phyloP scores from a whole-genome alignment of 1,140 invertebrate genomes.

The Ips nitidus region DNA sequence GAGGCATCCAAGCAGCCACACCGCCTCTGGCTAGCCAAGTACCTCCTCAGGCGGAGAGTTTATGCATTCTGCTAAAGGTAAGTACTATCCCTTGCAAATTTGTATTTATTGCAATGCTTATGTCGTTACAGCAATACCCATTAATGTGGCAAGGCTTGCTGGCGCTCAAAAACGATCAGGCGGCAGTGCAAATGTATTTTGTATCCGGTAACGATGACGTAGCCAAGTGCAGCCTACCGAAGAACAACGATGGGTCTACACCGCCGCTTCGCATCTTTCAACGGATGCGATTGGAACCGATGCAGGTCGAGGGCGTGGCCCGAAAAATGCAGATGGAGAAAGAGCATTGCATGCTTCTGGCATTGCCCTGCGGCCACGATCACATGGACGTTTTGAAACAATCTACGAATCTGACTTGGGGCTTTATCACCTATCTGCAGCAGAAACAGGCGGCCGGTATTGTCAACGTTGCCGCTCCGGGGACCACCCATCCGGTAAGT shows the following conservation, averaged over 20 bases:
- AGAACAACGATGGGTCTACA: constrained; percentile 76
- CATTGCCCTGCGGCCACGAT: constrained; percentile 90
- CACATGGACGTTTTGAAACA: constrained; percentile 91
- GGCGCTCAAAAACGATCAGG: constrained; percentile 93
- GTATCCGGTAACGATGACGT: constrained; percentile 90
- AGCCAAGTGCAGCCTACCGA: constrained; percentile 78
- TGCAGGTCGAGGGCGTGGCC: constrained; percentile 91
- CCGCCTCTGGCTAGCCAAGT: constrained; percentile 75
- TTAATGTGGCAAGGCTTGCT: constrained; percentile 96
- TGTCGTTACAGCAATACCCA: constrained; percentile 72
- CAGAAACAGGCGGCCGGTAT: constrained; percentile 97
- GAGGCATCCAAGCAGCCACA: constrained; percentile 61
- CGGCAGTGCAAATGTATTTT: constrained; percentile 97
- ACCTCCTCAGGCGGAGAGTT: constrained; percentile 74
- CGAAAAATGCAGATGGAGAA: constrained; percentile 96
- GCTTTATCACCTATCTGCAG: constrained; percentile 95
- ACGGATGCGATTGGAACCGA: constrained; percentile 92
- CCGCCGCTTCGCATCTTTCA: constrained; percentile 89
- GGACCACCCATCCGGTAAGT: constrained; percentile 73
- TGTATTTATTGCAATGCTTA: constrained; percentile 16
- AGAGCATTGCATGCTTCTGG: constrained; percentile 94
- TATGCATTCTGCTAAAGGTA: constrained; percentile 74
- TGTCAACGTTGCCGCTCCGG: constrained; percentile 90
- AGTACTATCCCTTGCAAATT: constrained; percentile 23
- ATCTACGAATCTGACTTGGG: constrained; percentile 83